Percentiles rank a stretch among this genome's conserved stretches.
Conservation (phyloP, 1,140 invertebrate species). For the Drosophila orosa region DNA sequence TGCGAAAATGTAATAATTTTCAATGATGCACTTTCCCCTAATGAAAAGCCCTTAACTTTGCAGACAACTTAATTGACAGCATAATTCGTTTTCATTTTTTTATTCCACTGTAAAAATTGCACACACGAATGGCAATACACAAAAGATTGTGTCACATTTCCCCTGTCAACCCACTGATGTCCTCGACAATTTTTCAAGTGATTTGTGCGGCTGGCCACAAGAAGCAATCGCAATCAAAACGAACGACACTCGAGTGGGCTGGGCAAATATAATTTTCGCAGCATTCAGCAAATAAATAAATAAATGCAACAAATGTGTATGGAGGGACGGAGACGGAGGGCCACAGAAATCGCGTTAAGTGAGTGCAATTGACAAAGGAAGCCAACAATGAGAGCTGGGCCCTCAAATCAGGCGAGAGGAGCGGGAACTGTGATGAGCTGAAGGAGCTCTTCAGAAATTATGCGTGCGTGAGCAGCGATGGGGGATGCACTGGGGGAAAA, state of each 20-base stretch:
- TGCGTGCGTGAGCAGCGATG: conserved; percentile 63
- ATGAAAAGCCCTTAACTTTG: conserved; percentile 67
- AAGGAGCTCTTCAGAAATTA: conserved; percentile 75
- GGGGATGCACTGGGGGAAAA: conserved; percentile 15
- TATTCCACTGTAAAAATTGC: conserved; percentile 39
- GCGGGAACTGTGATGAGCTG: conserved; percentile 44
- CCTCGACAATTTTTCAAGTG: conserved; percentile 66
- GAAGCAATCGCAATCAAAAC: conserved; percentile 65
- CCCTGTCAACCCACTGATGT: background rate
- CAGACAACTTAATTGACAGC: conserved; percentile 47
- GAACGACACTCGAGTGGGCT: conserved; percentile 61
- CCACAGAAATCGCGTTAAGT: conserved; percentile 62
- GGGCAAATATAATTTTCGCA: conserved; percentile 80
- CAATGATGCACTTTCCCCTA: conserved; percentile 7
- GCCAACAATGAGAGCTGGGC: conserved; percentile 58
- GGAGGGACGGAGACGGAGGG: background rate
- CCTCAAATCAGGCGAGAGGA: conserved; percentile 4
- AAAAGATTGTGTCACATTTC: conserved; percentile 44
- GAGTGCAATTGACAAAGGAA: conserved; percentile 81
- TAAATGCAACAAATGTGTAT: conserved; percentile 63
- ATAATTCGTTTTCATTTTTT: conserved; percentile 27
- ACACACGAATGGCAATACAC: conserved; percentile 33
- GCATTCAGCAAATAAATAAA: conserved; percentile 74
- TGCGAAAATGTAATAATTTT: conserved; percentile 30
- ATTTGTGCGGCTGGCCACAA: conserved; percentile 67